Percentiles rank a stretch among this genome's conserved stretches.
Evolutionary conservation across 1,140 invertebrate species (phyloP).

Genomic region (Piezodorus guildinii): DNA sequence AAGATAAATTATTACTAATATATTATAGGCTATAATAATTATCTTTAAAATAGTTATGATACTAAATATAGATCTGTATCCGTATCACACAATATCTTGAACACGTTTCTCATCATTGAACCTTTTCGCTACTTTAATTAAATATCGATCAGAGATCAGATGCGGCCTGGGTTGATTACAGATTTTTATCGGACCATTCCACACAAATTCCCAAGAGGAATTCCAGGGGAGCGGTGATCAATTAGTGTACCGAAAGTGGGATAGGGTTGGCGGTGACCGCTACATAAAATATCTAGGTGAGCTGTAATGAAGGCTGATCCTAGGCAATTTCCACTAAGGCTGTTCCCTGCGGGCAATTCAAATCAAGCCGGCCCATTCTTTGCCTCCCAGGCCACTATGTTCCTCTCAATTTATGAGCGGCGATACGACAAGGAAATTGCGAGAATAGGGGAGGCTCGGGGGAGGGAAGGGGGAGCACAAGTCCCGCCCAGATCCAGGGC

Average conservation of each 20-base stretch:
- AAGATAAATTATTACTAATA: too few species aligned
- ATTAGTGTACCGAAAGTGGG: neutral
- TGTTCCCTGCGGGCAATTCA: conserved; percentile 1
- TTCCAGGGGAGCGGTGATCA: too few species aligned
- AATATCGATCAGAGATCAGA: too few species aligned
- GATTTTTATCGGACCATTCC: too few species aligned
- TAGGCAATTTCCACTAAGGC: neutral
- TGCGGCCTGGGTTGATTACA: too few species aligned
- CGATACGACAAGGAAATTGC: conserved; percentile 7
- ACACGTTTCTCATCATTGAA: too few species aligned
- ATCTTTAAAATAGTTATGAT: too few species aligned
- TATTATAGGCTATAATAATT: too few species aligned
- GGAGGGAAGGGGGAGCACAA: neutral
- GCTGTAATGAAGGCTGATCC: conserved; percentile 5
- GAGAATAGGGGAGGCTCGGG: neutral
- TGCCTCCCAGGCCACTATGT: neutral
- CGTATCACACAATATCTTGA: too few species aligned
- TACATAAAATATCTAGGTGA: conserved; percentile 4
- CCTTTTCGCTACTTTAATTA: too few species aligned
- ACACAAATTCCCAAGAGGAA: too few species aligned
- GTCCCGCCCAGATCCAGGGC: neutral
- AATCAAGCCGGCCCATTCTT: conserved; percentile 7
- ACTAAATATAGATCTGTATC: too few species aligned
- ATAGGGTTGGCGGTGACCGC: neutral
- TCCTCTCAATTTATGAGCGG: neutral